Evolutionary conservation across 2,888 invertebrate genomes (phyloP), one percentile per base, ranked within the genome.

Genomic region (Sphaerolaimus hirsutus): DNA sequence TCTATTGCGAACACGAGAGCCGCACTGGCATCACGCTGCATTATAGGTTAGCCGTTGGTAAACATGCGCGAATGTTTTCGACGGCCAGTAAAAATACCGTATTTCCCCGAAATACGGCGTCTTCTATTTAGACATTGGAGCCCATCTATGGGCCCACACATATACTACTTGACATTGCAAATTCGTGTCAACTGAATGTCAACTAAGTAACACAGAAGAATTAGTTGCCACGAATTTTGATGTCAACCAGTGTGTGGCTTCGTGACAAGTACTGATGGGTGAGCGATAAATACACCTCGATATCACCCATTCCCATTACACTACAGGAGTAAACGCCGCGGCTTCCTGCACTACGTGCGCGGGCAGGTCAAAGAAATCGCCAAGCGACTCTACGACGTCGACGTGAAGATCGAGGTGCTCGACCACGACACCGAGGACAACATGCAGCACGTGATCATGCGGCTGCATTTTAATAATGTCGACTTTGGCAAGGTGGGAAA

Each of bases 281-380:
- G 29, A 10, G 29, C 29, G 29, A 10, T 29, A 10, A 14, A 7
- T 29, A 14, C 29, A 29, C 5, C 14, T 29, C 14, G 19, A n/a
- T 27, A 12, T 32, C 23, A 5, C 3, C 10, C 10, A 40, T 7
- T 17, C n/a, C 29, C 40, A 10, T 19, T n/a, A 25, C 22, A 32
- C 45, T 51, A 64, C 64, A 58, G 67, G 46, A 86, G 84, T 55
- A 86, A 84, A 64, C 71, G 91, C 51, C 74, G 81, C 51, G 91
- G 91, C 0, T 91, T 86, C 64, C 79, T 89, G 4, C 83, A 83
- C 66, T 93, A 93, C 62, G 86, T 89, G 5, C 87, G 87, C 78
- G 91, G 58, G 22, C 54, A 54, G 36, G 56, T 57, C 41, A 50
- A 54, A 41, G 53, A 56, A 45, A 60, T 62, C 21, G 60, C 58